Conservation (phyloP, 2,797 vertebrate genomes). For the Podargus strigoides region DNA sequence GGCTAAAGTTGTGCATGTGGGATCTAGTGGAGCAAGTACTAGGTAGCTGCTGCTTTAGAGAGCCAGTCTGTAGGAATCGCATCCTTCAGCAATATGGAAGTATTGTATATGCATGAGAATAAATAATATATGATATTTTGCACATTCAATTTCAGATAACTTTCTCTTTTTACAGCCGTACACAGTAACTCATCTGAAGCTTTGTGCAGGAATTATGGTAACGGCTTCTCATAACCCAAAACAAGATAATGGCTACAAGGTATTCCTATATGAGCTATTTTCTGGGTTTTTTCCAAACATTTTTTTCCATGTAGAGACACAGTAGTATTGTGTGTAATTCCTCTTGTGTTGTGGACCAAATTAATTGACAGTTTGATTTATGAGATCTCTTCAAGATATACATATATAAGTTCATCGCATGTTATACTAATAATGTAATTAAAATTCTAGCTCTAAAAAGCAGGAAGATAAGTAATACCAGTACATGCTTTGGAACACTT, state of each 20-base stretch:
- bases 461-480: neutral
- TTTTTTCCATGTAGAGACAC: neutral
- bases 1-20: neutral
- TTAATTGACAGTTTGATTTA: neutral
- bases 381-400: neutral
- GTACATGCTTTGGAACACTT: neutral
- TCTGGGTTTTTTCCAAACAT: neutral
- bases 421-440: neutral
- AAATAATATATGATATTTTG: neutral
- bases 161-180: constrained; percentile 83
- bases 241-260: constrained; percentile 98
- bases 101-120: neutral
- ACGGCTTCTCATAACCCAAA: constrained; percentile 98
- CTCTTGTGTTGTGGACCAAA: neutral
- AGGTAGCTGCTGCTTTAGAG: neutral
- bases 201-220: constrained; percentile 95
- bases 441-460: neutral
- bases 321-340: neutral
- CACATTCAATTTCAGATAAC: neutral
- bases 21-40: neutral
- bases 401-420: neutral
- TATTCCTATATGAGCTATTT: constrained; percentile 40
- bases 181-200: constrained; percentile 83
- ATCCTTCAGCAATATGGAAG: neutral
- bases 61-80: neutral